These are phyloP conservation scores for Stercorarius parasiticus DNA, from an alignment of 2,113 vertebrate species.

Conservation along the genomic window DNA sequence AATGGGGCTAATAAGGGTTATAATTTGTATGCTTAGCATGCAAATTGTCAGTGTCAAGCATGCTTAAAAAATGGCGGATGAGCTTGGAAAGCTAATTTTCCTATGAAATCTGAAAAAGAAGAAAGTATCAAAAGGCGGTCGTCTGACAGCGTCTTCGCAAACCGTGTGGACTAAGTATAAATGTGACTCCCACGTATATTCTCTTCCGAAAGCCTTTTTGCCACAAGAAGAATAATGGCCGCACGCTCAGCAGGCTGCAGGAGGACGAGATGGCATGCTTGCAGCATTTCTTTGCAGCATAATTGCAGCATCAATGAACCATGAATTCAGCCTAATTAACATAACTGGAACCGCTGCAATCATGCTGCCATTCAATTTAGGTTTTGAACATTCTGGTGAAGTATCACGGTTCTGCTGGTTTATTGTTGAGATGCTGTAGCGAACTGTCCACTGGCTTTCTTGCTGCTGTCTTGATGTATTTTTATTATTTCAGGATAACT, in stretches of 20 bases:
- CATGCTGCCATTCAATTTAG: conserved; percentile 68
- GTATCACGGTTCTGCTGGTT: conserved; percentile 43
- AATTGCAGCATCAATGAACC: conserved; percentile 74
- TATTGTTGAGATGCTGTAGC: conserved; percentile 18
- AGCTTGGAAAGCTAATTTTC: neutral
- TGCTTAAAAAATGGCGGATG: neutral
- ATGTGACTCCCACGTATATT: neutral
- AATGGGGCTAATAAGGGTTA: conserved; percentile 45
- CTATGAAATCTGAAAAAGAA: neutral
- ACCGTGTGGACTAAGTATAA: neutral
- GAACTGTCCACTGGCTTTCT: conserved; percentile 55
- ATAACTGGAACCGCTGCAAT: conserved; percentile 73
- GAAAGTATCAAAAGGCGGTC: neutral
- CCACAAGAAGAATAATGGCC: conserved; percentile 53
- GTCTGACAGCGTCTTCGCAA: neutral
- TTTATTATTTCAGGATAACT: neutral
- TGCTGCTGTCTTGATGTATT: conserved; percentile 17
- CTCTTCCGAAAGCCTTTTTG: conserved; percentile 49
- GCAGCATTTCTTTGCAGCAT: conserved; percentile 70
- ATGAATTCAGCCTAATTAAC: conserved; percentile 73
- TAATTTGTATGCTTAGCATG: conserved; percentile 44
- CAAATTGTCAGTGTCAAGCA: conserved; percentile 14
- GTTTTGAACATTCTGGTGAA: conserved; percentile 62
- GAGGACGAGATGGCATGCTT: conserved; percentile 52
- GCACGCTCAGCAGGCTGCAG: conserved; percentile 64